phyloP scores from a whole-genome alignment of 2,888 invertebrate genomes.

The Julus scandinavius region DNA sequence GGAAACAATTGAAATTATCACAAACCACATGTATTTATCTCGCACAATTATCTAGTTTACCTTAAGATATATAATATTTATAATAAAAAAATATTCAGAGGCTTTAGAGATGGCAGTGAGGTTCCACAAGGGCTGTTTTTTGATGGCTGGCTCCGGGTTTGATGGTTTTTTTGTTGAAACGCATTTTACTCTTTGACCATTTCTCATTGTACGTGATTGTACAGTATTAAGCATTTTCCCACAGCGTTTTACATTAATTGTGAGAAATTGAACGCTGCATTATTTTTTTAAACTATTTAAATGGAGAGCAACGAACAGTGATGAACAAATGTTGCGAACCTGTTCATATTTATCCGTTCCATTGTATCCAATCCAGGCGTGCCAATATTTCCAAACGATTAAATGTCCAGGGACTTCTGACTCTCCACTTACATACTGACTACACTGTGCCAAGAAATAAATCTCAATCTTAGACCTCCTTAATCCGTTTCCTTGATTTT shows the following conservation, averaged over 20 bases:
- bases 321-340: slow-evolving; percentile 44
- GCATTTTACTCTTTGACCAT: slow-evolving; percentile 41
- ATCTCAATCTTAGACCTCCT: slow-evolving; percentile 44
- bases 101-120: slow-evolving; percentile 51
- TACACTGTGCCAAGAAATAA: slow-evolving; percentile 43
- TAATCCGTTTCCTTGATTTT: slow-evolving; percentile 47
- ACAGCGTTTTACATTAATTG: slow-evolving; percentile 45
- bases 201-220: slow-evolving; percentile 52
- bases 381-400: background rate
- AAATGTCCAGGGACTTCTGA: background rate
- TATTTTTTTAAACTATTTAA: slow-evolving; percentile 46
- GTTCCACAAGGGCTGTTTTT: slow-evolving; percentile 47
- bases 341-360: slow-evolving; percentile 31
- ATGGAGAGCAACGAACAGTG: slow-evolving; percentile 46
- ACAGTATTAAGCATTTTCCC: slow-evolving; percentile 44
- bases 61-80: slow-evolving; percentile 52
- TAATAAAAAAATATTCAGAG: slow-evolving; percentile 51
- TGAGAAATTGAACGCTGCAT: slow-evolving; percentile 43
- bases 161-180: slow-evolving; percentile 52
- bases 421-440: slow-evolving; percentile 31
- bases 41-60: slow-evolving; percentile 56
- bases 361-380: background rate
- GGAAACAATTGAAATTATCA: slow-evolving; percentile 51
- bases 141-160: slow-evolving; percentile 54
- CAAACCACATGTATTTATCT: slow-evolving; percentile 56